Conservation (phyloP, 2,113 vertebrate genomes). For the Heterotilapia buettikoferi region DNA sequence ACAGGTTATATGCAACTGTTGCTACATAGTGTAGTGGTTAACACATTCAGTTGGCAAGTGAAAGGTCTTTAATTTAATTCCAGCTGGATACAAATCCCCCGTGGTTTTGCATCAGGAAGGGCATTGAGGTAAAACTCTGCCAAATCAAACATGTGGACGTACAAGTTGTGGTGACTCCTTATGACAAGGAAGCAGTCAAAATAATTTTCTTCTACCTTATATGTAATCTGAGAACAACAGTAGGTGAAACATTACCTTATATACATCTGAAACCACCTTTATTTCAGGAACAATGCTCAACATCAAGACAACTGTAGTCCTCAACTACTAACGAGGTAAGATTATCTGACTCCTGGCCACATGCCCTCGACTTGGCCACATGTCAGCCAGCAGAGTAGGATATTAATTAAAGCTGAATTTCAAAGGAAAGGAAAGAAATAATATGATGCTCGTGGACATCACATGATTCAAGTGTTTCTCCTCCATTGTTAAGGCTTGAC, state of each 20-base stretch:
- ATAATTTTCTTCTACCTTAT: background rate
- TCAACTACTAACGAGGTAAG: background rate
- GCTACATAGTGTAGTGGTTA: background rate
- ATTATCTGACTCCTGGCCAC: background rate
- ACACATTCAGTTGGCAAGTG: background rate
- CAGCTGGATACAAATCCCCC: background rate
- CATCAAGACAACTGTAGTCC: background rate
- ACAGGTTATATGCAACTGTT: background rate
- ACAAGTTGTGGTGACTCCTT: background rate
- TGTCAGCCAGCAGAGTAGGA: background rate
- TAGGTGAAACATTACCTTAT: background rate
- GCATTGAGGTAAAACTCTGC: accelerated
- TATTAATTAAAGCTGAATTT: background rate
- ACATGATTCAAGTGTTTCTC: background rate
- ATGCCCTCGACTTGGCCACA: background rate
- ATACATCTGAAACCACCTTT: background rate
- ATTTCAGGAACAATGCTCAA: background rate
- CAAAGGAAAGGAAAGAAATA: background rate
- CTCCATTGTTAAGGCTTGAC: background rate
- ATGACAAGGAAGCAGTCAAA: background rate
- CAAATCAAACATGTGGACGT: background rate
- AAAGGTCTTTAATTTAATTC: background rate
- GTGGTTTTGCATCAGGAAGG: background rate
- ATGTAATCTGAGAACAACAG: background rate
- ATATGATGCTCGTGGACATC: background rate